Evolutionary conservation across 1,140 invertebrate species (phyloP).

Genomic region (Doryteuthis pealeii): DNA sequence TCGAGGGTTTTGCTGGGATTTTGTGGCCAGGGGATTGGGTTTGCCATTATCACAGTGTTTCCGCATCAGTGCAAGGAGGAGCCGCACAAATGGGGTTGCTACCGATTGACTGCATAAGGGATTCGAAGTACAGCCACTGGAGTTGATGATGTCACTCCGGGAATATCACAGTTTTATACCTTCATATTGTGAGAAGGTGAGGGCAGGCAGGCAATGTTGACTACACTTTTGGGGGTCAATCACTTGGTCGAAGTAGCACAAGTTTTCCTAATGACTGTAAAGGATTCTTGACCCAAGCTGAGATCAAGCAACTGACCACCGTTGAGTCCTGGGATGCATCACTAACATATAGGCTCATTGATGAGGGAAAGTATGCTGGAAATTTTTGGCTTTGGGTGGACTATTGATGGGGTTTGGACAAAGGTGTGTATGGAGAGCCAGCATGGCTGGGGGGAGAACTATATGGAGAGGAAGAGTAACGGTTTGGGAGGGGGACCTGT

Average conservation of each 20-base stretch:
- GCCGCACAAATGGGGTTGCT: not conserved
- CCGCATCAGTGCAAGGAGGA: conserved; percentile 25
- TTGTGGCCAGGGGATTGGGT: too few species aligned
- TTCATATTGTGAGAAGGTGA: conserved; percentile 35
- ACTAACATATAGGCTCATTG: conserved; percentile 23
- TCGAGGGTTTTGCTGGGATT: too few species aligned
- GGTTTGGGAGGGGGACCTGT: conserved; percentile 9
- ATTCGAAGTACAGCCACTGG: not conserved
- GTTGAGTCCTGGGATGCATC: conserved; percentile 15
- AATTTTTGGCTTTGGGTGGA: conserved; percentile 16
- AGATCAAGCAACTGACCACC: conserved; percentile 3
- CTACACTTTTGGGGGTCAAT: conserved; percentile 54
- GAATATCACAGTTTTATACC: conserved; percentile 52
- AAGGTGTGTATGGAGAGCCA: conserved; percentile 27
- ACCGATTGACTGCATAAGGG: not conserved
- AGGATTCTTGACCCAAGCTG: conserved; percentile 32
- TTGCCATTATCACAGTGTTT: conserved; percentile 21
- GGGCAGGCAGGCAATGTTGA: conserved; percentile 47
- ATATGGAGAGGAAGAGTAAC: conserved; percentile 8
- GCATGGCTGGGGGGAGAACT: conserved; percentile 24
- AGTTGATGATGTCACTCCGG: conserved; percentile 37
- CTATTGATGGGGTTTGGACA: conserved; percentile 19
- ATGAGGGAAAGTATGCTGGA: conserved; percentile 20
- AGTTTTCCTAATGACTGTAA: conserved; percentile 55
- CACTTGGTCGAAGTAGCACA: conserved; percentile 52